phyloP scores from a whole-genome alignment of 2,888 invertebrate species.

The Andrena hattorfiana region DNA sequence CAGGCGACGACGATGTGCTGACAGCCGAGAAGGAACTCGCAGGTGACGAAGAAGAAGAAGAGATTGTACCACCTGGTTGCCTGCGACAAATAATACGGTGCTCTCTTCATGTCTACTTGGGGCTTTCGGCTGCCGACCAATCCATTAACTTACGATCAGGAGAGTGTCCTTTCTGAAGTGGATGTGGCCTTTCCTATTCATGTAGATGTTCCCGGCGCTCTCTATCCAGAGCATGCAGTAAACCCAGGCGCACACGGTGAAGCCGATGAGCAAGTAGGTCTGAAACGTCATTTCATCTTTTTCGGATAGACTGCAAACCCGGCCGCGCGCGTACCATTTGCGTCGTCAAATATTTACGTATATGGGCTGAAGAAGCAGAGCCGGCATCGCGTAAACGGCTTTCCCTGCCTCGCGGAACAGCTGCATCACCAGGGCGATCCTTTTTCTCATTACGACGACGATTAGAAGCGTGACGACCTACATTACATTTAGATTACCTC shows the following conservation, averaged over 20 bases:
- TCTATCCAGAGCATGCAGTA: constrained; percentile 88
- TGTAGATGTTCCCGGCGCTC: constrained; percentile 86
- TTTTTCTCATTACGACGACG: constrained; percentile 87
- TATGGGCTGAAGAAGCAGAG: constrained; percentile 87
- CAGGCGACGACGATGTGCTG: constrained; percentile 89
- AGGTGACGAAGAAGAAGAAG: constrained; percentile 87
- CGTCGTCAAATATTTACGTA: constrained; percentile 84
- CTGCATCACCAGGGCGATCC: constrained; percentile 88
- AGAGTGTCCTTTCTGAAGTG: constrained; percentile 76
- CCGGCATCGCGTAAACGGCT: constrained; percentile 88
- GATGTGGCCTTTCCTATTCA: constrained; percentile 73
- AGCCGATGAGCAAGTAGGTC: constrained; percentile 87
- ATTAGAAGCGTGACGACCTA: constrained; percentile 86
- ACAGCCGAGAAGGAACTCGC: constrained; percentile 88
- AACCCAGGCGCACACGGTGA: constrained; percentile 87
- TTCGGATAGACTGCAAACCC: not conserved
- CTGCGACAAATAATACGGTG: constrained; percentile 68
- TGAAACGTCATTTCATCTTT: constrained; percentile 70
- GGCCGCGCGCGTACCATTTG: not conserved
- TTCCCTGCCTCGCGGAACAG: constrained; percentile 89
- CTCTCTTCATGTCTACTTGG: not conserved
- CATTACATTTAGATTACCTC: not conserved
- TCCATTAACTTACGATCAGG: constrained; percentile 70
- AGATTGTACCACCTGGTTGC: constrained; percentile 84
- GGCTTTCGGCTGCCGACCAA: not conserved